Base-by-base conservation (phyloP, 1,140 invertebrate species). In the Paramacrobiotus metropolitanus region DNA sequence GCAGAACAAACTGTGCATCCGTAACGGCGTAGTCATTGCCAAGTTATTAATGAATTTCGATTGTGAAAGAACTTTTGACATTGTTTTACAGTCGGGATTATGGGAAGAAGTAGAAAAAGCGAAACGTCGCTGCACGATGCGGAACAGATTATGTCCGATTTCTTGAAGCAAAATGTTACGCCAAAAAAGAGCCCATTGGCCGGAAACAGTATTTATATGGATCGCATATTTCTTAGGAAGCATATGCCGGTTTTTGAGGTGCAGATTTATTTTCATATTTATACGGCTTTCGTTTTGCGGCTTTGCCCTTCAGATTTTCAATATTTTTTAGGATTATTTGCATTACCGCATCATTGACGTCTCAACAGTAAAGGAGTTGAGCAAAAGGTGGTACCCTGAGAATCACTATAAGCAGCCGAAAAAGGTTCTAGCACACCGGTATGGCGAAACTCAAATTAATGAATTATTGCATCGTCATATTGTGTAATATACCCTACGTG, bases 321-420 rank as follows among this genome's bases (percentile, higher is more conserved):
- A n/a, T n/a, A n/a, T n/a, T 2, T 70, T 74, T 31, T 65, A 84
- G 68, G 68, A 82, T 15, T 85, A 90, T 72, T 75, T 95, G 61
- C 88, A 95, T 73, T 94, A 96, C 73, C 79, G 91, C 68, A 83
- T 89, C 28, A 24, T 15, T 55, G 92, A 97, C 79, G 89, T 94
- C 2, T 87, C 84, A 31, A 80, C 83, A 1, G 73, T 95, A 1
- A 94, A 93, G 72, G 90, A 94, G 75, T 68, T 95, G 28, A 28
- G 4, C 9, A 15, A 24, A 24, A 15, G 48, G 4, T 55, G 48
- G 48, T 55, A 55, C 48, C 48, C 48, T 9, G 48, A 55, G 4
- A 28, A 20, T 15, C 24, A 9, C 4, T 24, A 55, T 15, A 15
- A 20, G 48, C 48, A 15, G 15, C 48, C 48, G 15, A 24, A 15